Base-by-base conservation (phyloP, 2,113 vertebrate genomes). In the Tamias sibiricus region DNA sequence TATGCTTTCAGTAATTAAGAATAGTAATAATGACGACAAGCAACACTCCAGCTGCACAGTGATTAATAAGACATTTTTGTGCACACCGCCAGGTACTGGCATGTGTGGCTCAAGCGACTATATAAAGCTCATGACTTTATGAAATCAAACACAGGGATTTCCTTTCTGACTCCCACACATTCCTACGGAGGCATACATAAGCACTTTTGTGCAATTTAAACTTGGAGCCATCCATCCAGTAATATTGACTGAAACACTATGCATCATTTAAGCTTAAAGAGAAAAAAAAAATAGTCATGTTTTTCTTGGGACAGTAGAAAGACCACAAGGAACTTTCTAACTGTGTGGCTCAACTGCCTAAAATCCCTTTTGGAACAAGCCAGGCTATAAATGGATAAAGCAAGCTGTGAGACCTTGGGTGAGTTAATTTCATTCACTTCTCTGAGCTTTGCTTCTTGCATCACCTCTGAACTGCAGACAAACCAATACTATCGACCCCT, bases 231-330 rank as follows among this genome's bases (percentile, higher is more conserved):
- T 76, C 71, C 57, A 7, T 3, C 35, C 30, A 93, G 75, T 74
- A 84, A 89, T 77, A 95, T 1, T 95, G 64, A 96, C 95, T 14
- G 37, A 96, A 96, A 96, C n/a, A 76, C 90, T 90, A 92, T 42
- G 96, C 94, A 94, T 92, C 95, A 77, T 95, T 97, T 94, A 96
- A 97, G 76, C 40, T 92, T 81, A 74, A 95, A 96, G 92, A 82
- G 62, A 52, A 83, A 84, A 95, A 95, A 96, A 64, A 42, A 11
- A 82, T 0, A 6, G 62, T 32, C 87, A 54, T 97, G 75, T 97
- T 97, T 97, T 93, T 97, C 91, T 96, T 97, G 95, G 91, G 74
- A 76, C 37, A 59, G 69, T 4, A 90, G 26, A 82, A 95, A 90
- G 69, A 96, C 90, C 96, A 93, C 86, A 90, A 77, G 40, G 64